A percentile compares a stretch with the other conserved stretches of the same genome.
Evolutionary conservation across 2,797 vertebrate species (phyloP).

Genomic region (Odontamblyopus rebecca): DNA sequence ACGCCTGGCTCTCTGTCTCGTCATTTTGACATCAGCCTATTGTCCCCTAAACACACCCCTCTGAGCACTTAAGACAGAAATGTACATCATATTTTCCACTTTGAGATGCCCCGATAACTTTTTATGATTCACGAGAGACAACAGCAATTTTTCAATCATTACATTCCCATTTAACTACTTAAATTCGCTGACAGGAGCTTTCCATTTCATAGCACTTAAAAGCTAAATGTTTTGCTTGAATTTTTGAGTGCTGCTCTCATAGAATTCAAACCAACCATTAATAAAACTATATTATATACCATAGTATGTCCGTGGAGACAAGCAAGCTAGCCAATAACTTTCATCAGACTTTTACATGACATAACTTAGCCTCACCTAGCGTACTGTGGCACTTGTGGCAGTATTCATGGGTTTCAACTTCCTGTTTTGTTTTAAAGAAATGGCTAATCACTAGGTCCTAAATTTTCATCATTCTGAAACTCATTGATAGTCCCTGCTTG

Average conservation of each 20-base stretch:
- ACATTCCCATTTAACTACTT: not conserved
- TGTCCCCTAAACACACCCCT: constrained; percentile 2
- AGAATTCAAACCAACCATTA: not conserved
- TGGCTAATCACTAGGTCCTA: too few relatives aligned
- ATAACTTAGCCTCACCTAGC: not conserved
- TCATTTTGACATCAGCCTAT: constrained; percentile 6
- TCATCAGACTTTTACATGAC: too few relatives aligned
- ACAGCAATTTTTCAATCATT: not conserved
- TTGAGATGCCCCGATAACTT: not conserved
- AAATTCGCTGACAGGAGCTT: not conserved
- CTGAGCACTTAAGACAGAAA: not conserved
- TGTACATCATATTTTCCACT: not conserved
- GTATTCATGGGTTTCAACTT: not conserved
- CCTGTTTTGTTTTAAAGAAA: too few relatives aligned
- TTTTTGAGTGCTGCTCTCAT: not conserved
- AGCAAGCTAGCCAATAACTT: too few relatives aligned
- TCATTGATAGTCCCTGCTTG: constrained; percentile 22
- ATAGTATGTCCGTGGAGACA: too few relatives aligned
- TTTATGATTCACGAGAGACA: not conserved
- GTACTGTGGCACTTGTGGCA: not conserved
- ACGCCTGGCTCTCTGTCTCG: not conserved
- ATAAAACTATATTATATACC: not conserved
- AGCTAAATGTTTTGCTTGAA: not conserved
- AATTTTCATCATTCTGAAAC: too few relatives aligned
- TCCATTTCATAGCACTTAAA: not conserved